A percentile compares a stretch with the other conserved stretches of the same genome.
Conservation (phyloP, 1,140 invertebrate species). For the Colletes latitarsis region DNA sequence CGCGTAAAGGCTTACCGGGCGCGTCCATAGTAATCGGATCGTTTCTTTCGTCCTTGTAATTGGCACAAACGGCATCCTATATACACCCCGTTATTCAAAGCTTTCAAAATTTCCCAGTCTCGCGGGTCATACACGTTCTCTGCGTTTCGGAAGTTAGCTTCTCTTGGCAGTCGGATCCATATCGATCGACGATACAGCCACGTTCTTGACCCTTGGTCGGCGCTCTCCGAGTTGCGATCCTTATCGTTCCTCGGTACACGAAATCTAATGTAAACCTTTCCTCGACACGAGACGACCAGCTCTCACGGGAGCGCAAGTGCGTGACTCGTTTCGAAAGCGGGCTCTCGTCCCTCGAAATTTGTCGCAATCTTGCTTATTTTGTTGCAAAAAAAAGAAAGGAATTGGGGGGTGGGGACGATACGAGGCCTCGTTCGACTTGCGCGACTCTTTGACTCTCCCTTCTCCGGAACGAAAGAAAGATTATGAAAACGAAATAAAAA, state of each 20-base stretch:
- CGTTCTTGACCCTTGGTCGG: neutral
- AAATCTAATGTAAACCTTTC: constrained; percentile 67
- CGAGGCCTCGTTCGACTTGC: constrained; percentile 2
- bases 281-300: constrained; percentile 14
- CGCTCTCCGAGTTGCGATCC: constrained; percentile 26
- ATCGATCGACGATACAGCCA: constrained; percentile 1
- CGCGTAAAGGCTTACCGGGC: too few relatives aligned
- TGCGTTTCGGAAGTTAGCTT: too few relatives aligned
- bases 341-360: neutral
- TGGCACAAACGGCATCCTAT: too few relatives aligned
- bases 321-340: constrained; percentile 7
- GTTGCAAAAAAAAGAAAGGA: neutral
- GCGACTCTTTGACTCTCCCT: constrained; percentile 8
- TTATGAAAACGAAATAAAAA: neutral
- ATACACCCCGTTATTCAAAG: too few relatives aligned
- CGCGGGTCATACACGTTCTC: too few relatives aligned
- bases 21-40: too few relatives aligned
- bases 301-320: neutral
- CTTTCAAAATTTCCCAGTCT: too few relatives aligned
- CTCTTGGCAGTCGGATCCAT: neutral
- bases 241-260: constrained; percentile 29
- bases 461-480: constrained; percentile 6
- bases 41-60: too few relatives aligned
- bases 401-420: constrained; percentile 13
- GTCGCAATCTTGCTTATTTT: neutral